Percentiles rank a stretch among this genome's conserved stretches.
These are phyloP conservation scores for Champsocephalus esox DNA, from an alignment of 2,797 vertebrate genomes.

Conservation along the genomic window DNA sequence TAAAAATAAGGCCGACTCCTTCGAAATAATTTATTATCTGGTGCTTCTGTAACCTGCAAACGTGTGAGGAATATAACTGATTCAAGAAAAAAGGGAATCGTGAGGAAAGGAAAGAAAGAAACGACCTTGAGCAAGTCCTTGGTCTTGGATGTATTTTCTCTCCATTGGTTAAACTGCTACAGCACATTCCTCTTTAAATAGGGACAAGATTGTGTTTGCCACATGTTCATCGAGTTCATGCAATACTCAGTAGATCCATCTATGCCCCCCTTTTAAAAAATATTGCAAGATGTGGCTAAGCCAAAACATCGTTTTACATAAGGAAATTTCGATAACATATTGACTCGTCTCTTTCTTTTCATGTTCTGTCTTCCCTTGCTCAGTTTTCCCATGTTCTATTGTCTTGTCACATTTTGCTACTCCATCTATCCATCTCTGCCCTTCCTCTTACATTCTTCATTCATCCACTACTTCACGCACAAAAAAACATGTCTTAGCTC, in stretches of 20 bases:
- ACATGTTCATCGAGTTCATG: slow-evolving; percentile 38
- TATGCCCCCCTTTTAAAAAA: slow-evolving; percentile 25
- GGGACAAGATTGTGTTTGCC: slow-evolving; percentile 48
- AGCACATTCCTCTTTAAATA: slow-evolving; percentile 59
- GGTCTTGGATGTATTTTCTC: slow-evolving; percentile 54
- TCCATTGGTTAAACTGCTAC: slow-evolving; percentile 47
- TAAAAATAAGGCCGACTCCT: slow-evolving; percentile 6
- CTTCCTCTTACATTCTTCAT: slow-evolving; percentile 22
- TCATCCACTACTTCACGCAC: slow-evolving; percentile 27
- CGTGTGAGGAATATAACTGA: slow-evolving; percentile 14
- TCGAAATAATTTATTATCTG: slow-evolving; percentile 13
- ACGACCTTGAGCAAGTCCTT: slow-evolving; percentile 70
- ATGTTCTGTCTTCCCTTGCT: slow-evolving; percentile 42
- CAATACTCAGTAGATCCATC: slow-evolving; percentile 29
- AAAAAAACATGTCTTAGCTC: slow-evolving; percentile 40
- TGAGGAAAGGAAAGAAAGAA: slow-evolving; percentile 15
- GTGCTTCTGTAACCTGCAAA: slow-evolving; percentile 26
- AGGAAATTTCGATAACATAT: slow-evolving; percentile 50
- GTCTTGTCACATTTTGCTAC: slow-evolving; percentile 57
- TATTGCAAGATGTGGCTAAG: slow-evolving; percentile 41
- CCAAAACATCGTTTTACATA: slow-evolving; percentile 33
- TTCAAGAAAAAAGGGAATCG: slow-evolving; percentile 28
- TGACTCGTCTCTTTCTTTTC: slow-evolving; percentile 54
- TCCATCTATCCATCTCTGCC: slow-evolving; percentile 43
- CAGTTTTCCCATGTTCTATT: slow-evolving; percentile 45